Base-by-base conservation (phyloP, 2,797 vertebrate genomes). In the Hydrocynus forskahlii region DNA sequence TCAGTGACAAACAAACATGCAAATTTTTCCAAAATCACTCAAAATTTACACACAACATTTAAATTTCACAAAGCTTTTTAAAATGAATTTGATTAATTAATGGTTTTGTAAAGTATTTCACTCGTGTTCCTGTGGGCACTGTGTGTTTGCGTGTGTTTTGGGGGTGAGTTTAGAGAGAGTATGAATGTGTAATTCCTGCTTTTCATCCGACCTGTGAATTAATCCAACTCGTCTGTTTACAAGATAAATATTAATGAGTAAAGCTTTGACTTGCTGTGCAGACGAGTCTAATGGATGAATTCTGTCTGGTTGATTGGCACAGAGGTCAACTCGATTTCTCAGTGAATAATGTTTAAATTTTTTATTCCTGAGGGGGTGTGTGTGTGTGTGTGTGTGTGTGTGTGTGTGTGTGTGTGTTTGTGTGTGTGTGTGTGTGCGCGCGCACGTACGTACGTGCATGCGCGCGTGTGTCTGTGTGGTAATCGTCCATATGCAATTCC, bases 171-270 rank as follows among this genome's bases (percentile, higher is more conserved):
- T 50, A 69, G 43, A 48, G 13, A 29, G 73, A 6, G 3, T 35
- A 35, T 19, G 29, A 82, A 50, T 66, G 83, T 80, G 78, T 81
- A 80, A 90, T 91, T 90, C 66, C 54, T 76, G 52, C 43, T 67
- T 80, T 66, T 81, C 84, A 81, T 66, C 75, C 35, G 7, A 50
- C 69, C 25, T 48, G 52, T 86, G 76, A 87, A 87, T 91, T 92
- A 91, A 90, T 90, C 89, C 88, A 89, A 92, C 79, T 92, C 7
- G 35, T 40, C 35, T 66, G 89, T 94, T 92, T 92, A 90, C 86
- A 62, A 81, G 87, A 89, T 91, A 84, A 91, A 92, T 91, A 88
- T 90, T 90, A 86, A 92, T 91, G 86, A 50, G 16, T 0, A 66
- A 85, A 88, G 75, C 63, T 87, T 79, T 79, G 73, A 87, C 63